A percentile compares a stretch with the other conserved stretches of the same genome.
These are phyloP conservation scores for Pogona vitticeps DNA, from an alignment of 2,113 vertebrate genomes.

Conservation along the genomic window DNA sequence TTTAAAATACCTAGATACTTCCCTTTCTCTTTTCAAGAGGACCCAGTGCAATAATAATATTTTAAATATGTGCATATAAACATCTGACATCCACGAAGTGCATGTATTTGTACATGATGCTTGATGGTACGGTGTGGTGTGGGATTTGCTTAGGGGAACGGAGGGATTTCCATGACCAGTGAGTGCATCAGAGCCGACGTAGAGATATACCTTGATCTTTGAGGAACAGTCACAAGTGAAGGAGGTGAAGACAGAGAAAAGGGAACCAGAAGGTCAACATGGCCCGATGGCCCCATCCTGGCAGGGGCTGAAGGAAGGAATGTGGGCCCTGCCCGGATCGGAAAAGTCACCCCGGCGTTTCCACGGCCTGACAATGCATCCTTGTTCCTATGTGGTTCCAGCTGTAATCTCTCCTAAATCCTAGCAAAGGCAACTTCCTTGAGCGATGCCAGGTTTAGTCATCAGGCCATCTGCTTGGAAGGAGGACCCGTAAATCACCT, in stretches of 20 bases:
- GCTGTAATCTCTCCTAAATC: neutral
- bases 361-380: neutral
- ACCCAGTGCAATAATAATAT: too few species aligned
- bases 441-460: neutral
- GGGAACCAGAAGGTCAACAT: neutral
- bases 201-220: neutral
- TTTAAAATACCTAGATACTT: too few species aligned
- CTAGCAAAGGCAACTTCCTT: neutral
- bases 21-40: too few species aligned
- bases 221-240: neutral
- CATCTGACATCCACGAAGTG: too few species aligned
- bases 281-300: neutral
- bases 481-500: too few species aligned
- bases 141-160: too few species aligned
- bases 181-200: neutral
- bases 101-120: too few species aligned
- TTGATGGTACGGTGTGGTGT: too few species aligned
- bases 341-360: too few species aligned
- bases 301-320: neutral
- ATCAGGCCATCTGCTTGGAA: neutral
- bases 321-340: neutral
- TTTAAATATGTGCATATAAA: too few species aligned
- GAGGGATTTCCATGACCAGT: too few species aligned
- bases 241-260: neutral
- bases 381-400: neutral